Base-by-base conservation (phyloP, 2,888 invertebrate genomes). In the Onthophagus sagittarius region DNA sequence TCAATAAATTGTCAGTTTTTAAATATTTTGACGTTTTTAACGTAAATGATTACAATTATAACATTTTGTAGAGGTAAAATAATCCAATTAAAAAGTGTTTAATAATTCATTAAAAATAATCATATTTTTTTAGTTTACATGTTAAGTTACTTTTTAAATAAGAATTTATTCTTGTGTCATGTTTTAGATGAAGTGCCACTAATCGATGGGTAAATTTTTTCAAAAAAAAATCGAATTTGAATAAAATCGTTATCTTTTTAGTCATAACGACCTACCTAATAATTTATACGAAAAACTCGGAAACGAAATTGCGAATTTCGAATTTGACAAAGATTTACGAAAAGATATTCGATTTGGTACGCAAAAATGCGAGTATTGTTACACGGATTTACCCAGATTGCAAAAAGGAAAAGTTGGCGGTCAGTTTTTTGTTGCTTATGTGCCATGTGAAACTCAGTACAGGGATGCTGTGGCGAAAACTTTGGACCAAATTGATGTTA, bases 351-450 rank as follows among this genome's bases (percentile, higher is more conserved):
- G 80, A 70, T 89, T 87, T 85, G 86, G 86, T 11, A 39, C 9
- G n/a, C 13, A 62, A 13, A 71, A 67, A 0, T 86, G 86, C 72
- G 7, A 69, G 2, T 77, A 78, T 5, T 86, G 86, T 73, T 86
- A 84, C 77, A 90, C 90, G 0, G 90, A 90, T 81, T 84, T 90
- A 15, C 86, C 86, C 0, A 81, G 89, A 72, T 79, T 90, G 32
- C 79, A 79, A 63, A 74, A 83, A 75, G 90, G 90, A 71, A 87
- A 86, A 83, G 82, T 90, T 0, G 89, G 88, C 9, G 89, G 87
- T 6, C 89, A 89, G 89, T 90, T 90, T 79, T 90, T 90, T 90
- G 88, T 87, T 0, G 88, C 89, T 0, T 90, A 88, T 78, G 87
- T 87, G 0, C 79, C 80, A 0, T 91, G 90, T 78, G 77, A 80